These are phyloP conservation scores for Oncopeltus fasciatus DNA, from an alignment of 1,140 invertebrate genomes.

Conservation along the genomic window DNA sequence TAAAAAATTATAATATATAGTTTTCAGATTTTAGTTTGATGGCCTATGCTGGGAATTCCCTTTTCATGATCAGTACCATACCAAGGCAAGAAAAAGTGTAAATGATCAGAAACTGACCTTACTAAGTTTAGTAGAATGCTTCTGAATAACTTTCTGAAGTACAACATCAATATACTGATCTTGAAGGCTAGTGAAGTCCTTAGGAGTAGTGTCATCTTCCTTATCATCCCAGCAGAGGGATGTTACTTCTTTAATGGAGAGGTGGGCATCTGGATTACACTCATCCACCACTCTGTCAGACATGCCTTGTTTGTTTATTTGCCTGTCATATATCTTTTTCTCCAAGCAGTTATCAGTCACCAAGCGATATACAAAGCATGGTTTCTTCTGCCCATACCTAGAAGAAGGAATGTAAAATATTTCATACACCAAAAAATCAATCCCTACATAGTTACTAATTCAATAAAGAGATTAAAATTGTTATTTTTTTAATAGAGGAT, in stretches of 20 bases:
- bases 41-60: too few species aligned
- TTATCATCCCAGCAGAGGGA: slow-evolving; percentile 87
- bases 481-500: too few species aligned
- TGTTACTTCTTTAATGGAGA: slow-evolving; percentile 87
- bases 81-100: too few species aligned
- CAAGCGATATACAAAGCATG: slow-evolving; percentile 88
- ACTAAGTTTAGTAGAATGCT: slow-evolving; percentile 53
- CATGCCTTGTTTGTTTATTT: slow-evolving; percentile 85
- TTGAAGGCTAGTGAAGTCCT: slow-evolving; percentile 49
- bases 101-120: slow-evolving; percentile 39
- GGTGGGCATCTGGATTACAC: slow-evolving; percentile 88
- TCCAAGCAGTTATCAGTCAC: slow-evolving; percentile 95
- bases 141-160: slow-evolving; percentile 55
- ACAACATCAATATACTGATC: slow-evolving; percentile 69
- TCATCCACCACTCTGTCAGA: slow-evolving; percentile 95
- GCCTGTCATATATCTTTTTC: slow-evolving; percentile 94
- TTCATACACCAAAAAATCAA: background rate
- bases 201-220: slow-evolving; percentile 50
- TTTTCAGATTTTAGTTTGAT: too few species aligned
- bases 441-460: too few species aligned
- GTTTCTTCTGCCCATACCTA: slow-evolving; percentile 84
- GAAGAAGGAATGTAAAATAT: background rate
- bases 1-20: too few species aligned
- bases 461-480: too few species aligned
- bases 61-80: too few species aligned